Percentiles rank a stretch among this genome's conserved stretches.
Evolutionary conservation across 1,140 invertebrate species (phyloP).

Genomic region (Hycleus cichorii): DNA sequence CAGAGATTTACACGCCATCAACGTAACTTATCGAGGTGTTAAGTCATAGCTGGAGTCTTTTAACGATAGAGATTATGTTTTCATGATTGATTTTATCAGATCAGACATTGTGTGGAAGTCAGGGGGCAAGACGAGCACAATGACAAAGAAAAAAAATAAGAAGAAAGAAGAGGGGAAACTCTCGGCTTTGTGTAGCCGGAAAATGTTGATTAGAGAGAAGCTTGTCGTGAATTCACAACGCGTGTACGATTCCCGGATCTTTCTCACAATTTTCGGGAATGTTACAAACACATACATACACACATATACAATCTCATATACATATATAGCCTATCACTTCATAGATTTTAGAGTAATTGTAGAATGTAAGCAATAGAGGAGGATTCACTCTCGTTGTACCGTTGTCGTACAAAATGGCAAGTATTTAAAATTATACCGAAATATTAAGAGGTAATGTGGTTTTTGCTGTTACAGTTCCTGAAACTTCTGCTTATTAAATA

Average conservation of each 20-base stretch:
- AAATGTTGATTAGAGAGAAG: slow-evolving; percentile 17
- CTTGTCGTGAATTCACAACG: slow-evolving; percentile 15
- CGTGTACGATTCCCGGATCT: slow-evolving; percentile 10
- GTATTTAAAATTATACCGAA: slow-evolving; percentile 6
- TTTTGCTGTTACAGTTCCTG: slow-evolving; percentile 2
- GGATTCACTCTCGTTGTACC: not conserved
- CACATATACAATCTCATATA: not conserved
- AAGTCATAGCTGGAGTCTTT: slow-evolving; percentile 15
- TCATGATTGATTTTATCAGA: slow-evolving; percentile 17
- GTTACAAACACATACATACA: not conserved
- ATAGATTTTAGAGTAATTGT: slow-evolving; percentile 15
- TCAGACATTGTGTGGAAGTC: slow-evolving; percentile 7
- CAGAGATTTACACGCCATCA: slow-evolving; percentile 14
- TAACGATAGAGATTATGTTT: slow-evolving; percentile 15
- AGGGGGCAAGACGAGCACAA: not conserved
- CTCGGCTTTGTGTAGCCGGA: slow-evolving; percentile 12
- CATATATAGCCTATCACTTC: slow-evolving; percentile 5
- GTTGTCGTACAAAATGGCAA: not conserved
- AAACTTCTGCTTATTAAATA: slow-evolving; percentile 8
- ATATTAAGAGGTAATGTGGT: slow-evolving; percentile 9
- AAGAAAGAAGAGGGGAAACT: slow-evolving; percentile 3
- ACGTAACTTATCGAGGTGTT: slow-evolving; percentile 10
- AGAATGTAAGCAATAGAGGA: slow-evolving; percentile 3
- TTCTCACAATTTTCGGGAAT: slow-evolving; percentile 9
- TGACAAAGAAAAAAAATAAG: not conserved